A percentile compares a stretch with the other conserved stretches of the same genome.
These are phyloP conservation scores for Tapirus terrestris DNA, from an alignment of 2,113 vertebrate genomes.

Conservation along the genomic window DNA sequence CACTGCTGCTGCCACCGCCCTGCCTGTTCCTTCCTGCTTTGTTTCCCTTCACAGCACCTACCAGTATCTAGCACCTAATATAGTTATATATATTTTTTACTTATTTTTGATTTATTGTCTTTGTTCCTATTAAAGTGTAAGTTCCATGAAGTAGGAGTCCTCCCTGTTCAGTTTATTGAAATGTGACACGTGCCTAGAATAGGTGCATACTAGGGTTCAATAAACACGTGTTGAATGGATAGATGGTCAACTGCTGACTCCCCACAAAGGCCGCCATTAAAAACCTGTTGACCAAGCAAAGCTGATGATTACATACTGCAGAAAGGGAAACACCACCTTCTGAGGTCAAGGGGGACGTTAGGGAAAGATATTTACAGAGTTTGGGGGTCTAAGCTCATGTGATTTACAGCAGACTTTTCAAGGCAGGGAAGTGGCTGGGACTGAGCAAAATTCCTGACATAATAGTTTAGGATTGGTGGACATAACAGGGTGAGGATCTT, in stretches of 20 bases:
- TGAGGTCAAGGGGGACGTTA: neutral
- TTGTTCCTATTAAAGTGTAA: neutral
- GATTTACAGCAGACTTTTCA: neutral
- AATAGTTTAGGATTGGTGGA: no score
- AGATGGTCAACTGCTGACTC: neutral
- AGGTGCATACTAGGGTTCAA: neutral
- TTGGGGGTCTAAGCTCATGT: neutral
- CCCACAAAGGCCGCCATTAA: neutral
- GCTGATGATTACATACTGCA: neutral
- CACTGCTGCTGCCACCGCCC: neutral
- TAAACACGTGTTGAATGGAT: neutral
- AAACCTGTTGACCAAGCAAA: neutral
- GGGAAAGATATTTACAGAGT: neutral
- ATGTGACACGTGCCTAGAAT: neutral
- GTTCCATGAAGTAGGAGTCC: neutral
- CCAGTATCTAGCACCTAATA: neutral
- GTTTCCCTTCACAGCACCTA: neutral
- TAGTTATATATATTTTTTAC: neutral
- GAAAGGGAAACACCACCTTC: neutral
- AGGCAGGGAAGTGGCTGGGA: neutral
- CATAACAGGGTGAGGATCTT: neutral
- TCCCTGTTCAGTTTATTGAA: neutral
- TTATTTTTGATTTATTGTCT: neutral
- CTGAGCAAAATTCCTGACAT: neutral
- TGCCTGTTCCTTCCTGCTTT: neutral